Evolutionary conservation across 2,888 invertebrate genomes (phyloP).

Genomic region (Leucophenga montana): DNA sequence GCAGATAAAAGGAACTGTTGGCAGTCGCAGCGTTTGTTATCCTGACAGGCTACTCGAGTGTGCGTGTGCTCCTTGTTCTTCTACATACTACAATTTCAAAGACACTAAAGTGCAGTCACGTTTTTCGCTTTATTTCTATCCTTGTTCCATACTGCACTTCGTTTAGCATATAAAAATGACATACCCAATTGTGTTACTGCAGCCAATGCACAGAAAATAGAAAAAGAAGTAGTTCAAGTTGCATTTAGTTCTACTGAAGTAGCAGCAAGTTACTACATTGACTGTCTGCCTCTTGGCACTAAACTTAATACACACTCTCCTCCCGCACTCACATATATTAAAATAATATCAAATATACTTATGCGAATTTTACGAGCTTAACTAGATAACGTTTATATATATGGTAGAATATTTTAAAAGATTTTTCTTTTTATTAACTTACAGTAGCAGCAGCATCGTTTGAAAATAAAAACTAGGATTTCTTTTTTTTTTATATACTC

Average conservation of each 20-base stretch:
- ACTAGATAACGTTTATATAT: neutral
- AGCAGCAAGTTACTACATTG: constrained; percentile 7
- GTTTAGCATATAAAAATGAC: constrained; percentile 20
- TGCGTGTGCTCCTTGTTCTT: neutral
- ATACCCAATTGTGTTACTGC: constrained; percentile 7
- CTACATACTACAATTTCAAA: constrained; percentile 2
- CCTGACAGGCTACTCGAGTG: neutral
- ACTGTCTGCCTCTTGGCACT: neutral
- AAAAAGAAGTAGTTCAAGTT: neutral
- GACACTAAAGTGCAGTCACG: constrained; percentile 9
- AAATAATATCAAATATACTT: neutral
- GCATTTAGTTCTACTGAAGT: constrained; percentile 4
- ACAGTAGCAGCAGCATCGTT: no score
- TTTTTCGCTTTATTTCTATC: neutral
- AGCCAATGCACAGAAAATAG: neutral
- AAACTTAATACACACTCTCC: neutral
- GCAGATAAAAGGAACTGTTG: constrained; percentile 23
- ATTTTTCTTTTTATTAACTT: no score
- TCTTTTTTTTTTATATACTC: no score
- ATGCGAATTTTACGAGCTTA: constrained; percentile 6
- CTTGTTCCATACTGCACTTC: constrained; percentile 1
- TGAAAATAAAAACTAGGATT: no score
- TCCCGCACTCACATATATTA: neutral
- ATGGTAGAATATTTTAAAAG: no score
- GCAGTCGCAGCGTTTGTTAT: neutral